Conservation (phyloP, 2,113 vertebrate genomes). For the Bettongia penicillata region DNA sequence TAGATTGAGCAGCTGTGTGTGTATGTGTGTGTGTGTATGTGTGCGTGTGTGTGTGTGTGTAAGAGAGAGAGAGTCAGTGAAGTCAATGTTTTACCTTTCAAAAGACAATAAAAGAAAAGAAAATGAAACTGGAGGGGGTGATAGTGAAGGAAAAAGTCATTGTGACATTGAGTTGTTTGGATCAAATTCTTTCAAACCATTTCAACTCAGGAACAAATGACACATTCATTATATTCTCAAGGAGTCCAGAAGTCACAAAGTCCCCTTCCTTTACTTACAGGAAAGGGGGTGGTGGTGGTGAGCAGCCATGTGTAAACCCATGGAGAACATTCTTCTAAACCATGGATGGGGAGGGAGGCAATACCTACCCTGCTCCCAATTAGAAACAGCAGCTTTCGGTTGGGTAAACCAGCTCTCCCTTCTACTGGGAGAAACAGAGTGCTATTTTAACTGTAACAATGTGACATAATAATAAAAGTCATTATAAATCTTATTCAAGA, state of each 20-base stretch:
- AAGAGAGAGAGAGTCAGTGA: neutral
- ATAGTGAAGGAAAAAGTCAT: neutral
- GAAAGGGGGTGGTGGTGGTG: neutral
- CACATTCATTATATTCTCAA: neutral
- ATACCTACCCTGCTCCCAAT: neutral
- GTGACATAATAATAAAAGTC: neutral
- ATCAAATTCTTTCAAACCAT: neutral
- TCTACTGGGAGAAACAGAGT: neutral
- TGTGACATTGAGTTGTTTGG: neutral
- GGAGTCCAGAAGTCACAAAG: neutral
- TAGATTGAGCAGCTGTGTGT: neutral
- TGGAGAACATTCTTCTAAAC: constrained; percentile 72
- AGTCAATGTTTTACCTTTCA: neutral
- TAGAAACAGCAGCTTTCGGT: neutral
- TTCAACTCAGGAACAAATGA: neutral
- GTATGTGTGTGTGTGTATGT: too few species aligned
- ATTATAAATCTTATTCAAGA: neutral
- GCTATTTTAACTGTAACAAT: neutral
- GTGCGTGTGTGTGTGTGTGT: neutral
- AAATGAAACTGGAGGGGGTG: neutral
- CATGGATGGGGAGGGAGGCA: neutral
- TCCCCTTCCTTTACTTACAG: neutral
- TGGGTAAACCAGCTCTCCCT: neutral
- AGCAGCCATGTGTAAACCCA: constrained; percentile 46
- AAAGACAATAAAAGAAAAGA: neutral